Base-by-base conservation (phyloP, 2,797 vertebrate genomes). In the Sus cebifrons region DNA sequence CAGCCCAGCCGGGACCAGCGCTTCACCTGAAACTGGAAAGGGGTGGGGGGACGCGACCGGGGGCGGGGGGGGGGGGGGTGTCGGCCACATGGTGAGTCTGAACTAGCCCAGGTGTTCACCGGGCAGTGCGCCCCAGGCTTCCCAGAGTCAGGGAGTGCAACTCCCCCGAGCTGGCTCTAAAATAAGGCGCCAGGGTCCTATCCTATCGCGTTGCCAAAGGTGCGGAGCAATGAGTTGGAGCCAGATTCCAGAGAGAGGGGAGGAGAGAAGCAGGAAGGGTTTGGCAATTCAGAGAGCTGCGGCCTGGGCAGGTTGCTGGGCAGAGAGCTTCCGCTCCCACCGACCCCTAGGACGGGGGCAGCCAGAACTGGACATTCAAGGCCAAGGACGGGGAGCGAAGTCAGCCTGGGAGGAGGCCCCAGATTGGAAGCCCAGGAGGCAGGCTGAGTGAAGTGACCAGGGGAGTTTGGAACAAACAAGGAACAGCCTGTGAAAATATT, bases 211-310 rank as follows among this genome's bases (percentile, higher is more conserved):
- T 44, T 77, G 75, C 92, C 74, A 56, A 7, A 89, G 64, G 90
- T 73, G 94, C 77, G 16, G 91, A 79, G 92, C 60, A 29, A 92
- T 49, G n/a, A 83, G 67, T 32, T 82, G 77, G 75, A 87, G 82
- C 78, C 56, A 52, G 70, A 60, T n/a, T 5, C 54, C 0, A 29
- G 65, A 62, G 52, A 77, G 13, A 20, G 29, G 64, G 86, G 52
- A 27, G 67, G 65, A 78, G 64, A 58, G 68, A n/a, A 62, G 84
- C 62, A 3, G 82, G 60, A 36, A 70, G 86, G 91, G 91, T 96
- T 71, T 54, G 36, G 21, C 60, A 77, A 87, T 86, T 87, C 17
- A 4, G 77, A 74, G 74, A 92, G 73, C 60, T 58, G 6, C 4
- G 20, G 56, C 20, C 17, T 0, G 54, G 64, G 82, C 65, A 11